phyloP scores from a whole-genome alignment of 2,888 invertebrate genomes.

The Rhamphomyia laevipes region DNA sequence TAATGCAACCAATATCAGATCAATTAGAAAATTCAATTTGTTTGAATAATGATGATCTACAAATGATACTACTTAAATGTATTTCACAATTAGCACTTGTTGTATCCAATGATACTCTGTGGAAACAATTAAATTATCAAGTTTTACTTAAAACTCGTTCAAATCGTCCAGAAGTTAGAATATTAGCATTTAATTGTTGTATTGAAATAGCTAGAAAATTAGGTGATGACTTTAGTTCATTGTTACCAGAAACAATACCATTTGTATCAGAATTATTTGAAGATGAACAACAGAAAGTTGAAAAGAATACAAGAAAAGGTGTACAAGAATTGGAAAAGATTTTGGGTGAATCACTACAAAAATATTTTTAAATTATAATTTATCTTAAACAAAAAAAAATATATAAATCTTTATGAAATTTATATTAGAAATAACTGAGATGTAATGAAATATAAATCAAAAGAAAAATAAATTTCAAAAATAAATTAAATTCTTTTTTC shows the following conservation, averaged over 20 bases:
- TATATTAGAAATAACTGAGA: too few relatives aligned
- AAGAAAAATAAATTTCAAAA: too few relatives aligned
- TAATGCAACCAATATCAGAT: conserved; percentile 81
- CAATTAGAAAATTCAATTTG: conserved; percentile 65
- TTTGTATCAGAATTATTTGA: conserved; percentile 88
- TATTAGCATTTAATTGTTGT: conserved; percentile 57
- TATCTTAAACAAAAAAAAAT: background rate
- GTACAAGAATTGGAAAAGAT: conserved; percentile 76
- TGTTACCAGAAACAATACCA: conserved; percentile 86
- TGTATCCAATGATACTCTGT: conserved; percentile 71
- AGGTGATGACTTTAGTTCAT: conserved; percentile 76
- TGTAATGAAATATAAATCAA: too few relatives aligned
- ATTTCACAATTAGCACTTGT: conserved; percentile 73
- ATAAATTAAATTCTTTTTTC: too few relatives aligned
- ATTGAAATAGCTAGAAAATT: conserved; percentile 71
- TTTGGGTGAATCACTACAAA: conserved; percentile 80
- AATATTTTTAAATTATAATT: conserved; percentile 54
- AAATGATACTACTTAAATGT: conserved; percentile 58
- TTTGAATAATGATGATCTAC: conserved; percentile 43
- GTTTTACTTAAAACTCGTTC: conserved; percentile 78
- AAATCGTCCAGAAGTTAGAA: conserved; percentile 57
- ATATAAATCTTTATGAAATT: background rate
- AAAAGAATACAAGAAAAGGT: conserved; percentile 64
- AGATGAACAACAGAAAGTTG: conserved; percentile 75
- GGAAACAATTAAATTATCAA: conserved; percentile 86